A percentile compares a stretch with the other conserved stretches of the same genome.
phyloP scores from a whole-genome alignment of 2,113 vertebrate species.

The Trochalopteron elliotii region DNA sequence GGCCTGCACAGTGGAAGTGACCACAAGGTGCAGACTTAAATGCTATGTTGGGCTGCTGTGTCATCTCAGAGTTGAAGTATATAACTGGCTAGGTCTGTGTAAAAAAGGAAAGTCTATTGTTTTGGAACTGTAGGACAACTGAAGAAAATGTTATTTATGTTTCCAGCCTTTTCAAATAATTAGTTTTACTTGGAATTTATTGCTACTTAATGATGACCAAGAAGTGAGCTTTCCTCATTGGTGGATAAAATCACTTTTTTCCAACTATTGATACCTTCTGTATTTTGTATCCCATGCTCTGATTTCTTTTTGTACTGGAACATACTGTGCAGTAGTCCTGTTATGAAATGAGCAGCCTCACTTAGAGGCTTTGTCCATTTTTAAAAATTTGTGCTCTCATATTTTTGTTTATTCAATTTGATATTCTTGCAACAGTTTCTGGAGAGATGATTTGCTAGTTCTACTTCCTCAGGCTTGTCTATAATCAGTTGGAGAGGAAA shows the following conservation, averaged over 20 bases:
- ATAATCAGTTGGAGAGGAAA: background rate
- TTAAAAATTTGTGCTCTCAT: background rate
- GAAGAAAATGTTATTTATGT: background rate
- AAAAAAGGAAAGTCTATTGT: background rate
- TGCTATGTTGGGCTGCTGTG: rapidly evolving
- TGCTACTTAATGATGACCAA: background rate
- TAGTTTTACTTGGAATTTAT: background rate
- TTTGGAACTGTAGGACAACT: background rate
- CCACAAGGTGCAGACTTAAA: background rate
- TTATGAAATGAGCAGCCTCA: background rate
- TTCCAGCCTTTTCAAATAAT: background rate
- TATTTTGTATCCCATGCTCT: background rate
- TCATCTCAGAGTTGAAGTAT: background rate
- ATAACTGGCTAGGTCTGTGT: background rate
- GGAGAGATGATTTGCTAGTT: background rate
- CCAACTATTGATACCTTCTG: background rate
- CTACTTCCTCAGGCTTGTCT: background rate
- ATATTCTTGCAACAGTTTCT: background rate
- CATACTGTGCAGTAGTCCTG: background rate
- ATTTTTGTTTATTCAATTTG: background rate
- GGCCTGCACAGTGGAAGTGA: background rate
- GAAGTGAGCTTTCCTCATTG: background rate
- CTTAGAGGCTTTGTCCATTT: background rate
- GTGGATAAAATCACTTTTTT: background rate
- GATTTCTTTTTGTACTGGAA: background rate